Conservation (phyloP, 2,797 vertebrate genomes). For the Miichthys miiuy region DNA sequence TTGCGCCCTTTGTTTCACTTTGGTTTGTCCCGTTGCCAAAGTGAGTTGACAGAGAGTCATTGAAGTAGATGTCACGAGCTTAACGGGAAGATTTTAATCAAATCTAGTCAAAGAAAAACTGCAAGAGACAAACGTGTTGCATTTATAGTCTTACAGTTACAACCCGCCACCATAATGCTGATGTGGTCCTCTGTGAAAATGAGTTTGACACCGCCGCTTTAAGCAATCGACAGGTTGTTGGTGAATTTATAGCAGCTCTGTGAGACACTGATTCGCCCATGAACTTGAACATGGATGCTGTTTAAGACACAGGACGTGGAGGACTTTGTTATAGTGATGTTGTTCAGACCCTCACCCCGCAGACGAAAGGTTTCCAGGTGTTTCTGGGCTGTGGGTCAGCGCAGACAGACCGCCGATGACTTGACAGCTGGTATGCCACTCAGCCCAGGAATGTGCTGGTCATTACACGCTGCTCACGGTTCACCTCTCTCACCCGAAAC, state of each 20-base stretch:
- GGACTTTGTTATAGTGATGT: slow-evolving; percentile 21
- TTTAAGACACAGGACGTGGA: slow-evolving; percentile 5
- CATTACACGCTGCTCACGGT: slow-evolving; percentile 78
- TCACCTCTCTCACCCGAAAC: slow-evolving; percentile 80
- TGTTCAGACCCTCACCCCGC: slow-evolving; percentile 24
- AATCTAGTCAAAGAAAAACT: slow-evolving; percentile 9
- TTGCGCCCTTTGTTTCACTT: slow-evolving; percentile 27
- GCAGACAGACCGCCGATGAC: slow-evolving; percentile 62
- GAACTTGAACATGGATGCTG: background rate
- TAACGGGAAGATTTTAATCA: slow-evolving; percentile 33
- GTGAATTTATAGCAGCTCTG: background rate
- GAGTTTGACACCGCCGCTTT: background rate
- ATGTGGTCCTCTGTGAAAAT: background rate
- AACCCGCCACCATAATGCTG: too few species aligned
- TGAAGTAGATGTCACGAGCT: slow-evolving; percentile 45
- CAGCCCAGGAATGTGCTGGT: slow-evolving; percentile 84
- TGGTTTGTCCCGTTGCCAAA: slow-evolving; percentile 66
- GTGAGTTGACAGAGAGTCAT: slow-evolving; percentile 31
- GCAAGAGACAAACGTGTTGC: too few species aligned
- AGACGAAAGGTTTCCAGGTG: slow-evolving; percentile 71
- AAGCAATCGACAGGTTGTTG: slow-evolving; percentile 1
- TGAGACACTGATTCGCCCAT: background rate
- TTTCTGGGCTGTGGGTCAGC: slow-evolving; percentile 63
- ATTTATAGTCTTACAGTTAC: too few species aligned
- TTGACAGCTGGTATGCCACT: slow-evolving; percentile 82